Base-by-base conservation (phyloP, 2,113 vertebrate genomes). In the Apodemus speciosus region DNA sequence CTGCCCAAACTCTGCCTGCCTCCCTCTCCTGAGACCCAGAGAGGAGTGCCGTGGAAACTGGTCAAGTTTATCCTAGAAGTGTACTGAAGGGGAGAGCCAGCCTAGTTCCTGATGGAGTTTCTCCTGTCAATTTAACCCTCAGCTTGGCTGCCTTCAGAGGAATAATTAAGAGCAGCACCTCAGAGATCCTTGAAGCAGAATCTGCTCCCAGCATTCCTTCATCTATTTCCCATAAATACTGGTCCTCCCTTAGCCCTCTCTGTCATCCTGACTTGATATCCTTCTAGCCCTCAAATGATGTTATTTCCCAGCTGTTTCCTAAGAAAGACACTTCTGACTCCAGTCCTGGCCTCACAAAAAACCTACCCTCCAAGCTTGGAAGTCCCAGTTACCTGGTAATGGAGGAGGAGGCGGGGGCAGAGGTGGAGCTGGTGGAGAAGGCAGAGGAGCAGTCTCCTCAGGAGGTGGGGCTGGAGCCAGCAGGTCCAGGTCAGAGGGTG, bases 361-460 rank as follows among this genome's bases (percentile, higher is more conserved):
- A 6, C 25, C 51, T 49, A 40, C 38, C 49, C 16, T 66, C 18
- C 43, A 5, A 3, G 64, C 76, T 79, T 0, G 56, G 53, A 86
- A 38, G 64, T 72, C 35, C 16, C n/a, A 21, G 94, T 97, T 97
- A 98, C 98, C 98, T 96, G 98, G 98, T 83, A 98, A 94, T 0
- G 98, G 98, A 15, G 98, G 98, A 2, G 98, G 96, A 40, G 98
- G 97, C 14, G 98, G 98, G 1, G 98, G 98, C 35, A 98, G 98
- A 10, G 99, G 98, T 21, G 98, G 98, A 43, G 99, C 98, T 0
- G 98, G 99, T 1, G 99, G 98, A 0, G 99, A 98, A 14, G 99
- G 98, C 9, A 99, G 98, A 0, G 99, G 99, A 1, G 98, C 97
- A 2, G 98, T 84, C 95, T 98, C 97, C 85, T 96, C 95, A 0